Percentiles rank a stretch among this genome's conserved stretches.
Conservation (phyloP, 2,797 vertebrate species). For the Sandelia bainsii region DNA sequence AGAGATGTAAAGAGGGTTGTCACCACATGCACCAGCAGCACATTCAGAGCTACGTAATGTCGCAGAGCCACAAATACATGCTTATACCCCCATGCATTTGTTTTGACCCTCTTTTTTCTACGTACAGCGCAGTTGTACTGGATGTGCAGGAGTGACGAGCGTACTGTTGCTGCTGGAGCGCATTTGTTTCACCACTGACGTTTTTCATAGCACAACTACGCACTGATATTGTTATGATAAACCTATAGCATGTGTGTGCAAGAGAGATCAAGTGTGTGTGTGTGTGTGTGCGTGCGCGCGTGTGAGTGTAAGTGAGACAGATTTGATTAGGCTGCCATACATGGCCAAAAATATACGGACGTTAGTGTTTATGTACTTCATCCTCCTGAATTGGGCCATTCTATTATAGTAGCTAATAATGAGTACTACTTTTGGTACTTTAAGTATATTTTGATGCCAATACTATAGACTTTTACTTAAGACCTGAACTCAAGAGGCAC, state of each 20-base stretch:
- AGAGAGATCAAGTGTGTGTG: background rate
- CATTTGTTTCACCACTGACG: constrained; percentile 30
- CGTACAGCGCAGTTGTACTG: too few relatives aligned
- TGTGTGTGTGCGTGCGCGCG: too few relatives aligned
- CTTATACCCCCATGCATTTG: background rate
- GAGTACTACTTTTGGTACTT: too few relatives aligned
- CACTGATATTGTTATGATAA: constrained; percentile 13
- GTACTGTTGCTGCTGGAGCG: constrained; percentile 1
- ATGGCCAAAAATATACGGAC: background rate
- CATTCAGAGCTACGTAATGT: background rate
- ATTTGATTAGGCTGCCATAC: background rate
- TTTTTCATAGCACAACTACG: constrained; percentile 19
- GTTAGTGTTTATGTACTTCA: background rate
- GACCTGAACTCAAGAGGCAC: too few relatives aligned
- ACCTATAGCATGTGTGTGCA: too few relatives aligned
- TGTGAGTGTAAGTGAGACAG: background rate
- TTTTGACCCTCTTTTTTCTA: background rate
- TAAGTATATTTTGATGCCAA: too few relatives aligned
- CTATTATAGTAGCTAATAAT: too few relatives aligned
- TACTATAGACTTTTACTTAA: too few relatives aligned
- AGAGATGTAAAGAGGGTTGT: constrained; percentile 33
- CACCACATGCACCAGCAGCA: constrained; percentile 36
- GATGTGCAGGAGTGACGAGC: background rate
- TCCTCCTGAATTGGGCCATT: too few relatives aligned
- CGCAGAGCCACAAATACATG: constrained; percentile 18